Percentiles rank a stretch among this genome's conserved stretches.
Evolutionary conservation across 2,888 invertebrate genomes (phyloP).

Genomic region (Hartigia nigra): DNA sequence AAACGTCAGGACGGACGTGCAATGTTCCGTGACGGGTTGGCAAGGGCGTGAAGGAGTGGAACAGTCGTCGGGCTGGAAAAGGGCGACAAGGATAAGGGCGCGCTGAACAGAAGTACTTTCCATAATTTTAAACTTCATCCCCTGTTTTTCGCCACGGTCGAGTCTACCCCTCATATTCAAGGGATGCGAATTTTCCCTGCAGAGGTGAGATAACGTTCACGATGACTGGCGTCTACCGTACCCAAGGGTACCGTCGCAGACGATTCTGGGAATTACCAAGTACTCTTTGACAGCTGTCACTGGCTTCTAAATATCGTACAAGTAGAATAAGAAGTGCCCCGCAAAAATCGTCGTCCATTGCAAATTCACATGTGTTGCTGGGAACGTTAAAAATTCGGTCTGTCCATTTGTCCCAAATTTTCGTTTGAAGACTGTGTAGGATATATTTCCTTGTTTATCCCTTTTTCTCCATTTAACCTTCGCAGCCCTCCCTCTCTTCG

Average conservation of each 20-base stretch:
- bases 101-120: neutral
- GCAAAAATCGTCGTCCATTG: neutral
- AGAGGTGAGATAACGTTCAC: neutral
- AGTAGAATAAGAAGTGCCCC: neutral
- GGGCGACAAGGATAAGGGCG: neutral
- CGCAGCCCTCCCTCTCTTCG: neutral
- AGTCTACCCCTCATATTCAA: neutral
- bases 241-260: neutral
- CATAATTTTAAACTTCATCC: neutral
- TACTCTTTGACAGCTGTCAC: neutral
- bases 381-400: neutral
- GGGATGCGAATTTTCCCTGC: neutral
- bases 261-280: neutral
- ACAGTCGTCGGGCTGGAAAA: neutral
- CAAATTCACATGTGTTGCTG: neutral
- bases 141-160: neutral
- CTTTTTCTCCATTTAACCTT: neutral
- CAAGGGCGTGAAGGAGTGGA: neutral
- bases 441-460: neutral
- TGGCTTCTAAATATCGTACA: neutral
- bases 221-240: neutral
- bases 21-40: conserved; percentile 1
- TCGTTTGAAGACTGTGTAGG: neutral
- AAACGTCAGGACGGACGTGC: conserved; percentile 2
- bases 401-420: neutral